A percentile compares a stretch with the other conserved stretches of the same genome.
These are phyloP conservation scores for Gallinago jamesoni DNA, from an alignment of 2,113 vertebrate genomes.

Conservation along the genomic window DNA sequence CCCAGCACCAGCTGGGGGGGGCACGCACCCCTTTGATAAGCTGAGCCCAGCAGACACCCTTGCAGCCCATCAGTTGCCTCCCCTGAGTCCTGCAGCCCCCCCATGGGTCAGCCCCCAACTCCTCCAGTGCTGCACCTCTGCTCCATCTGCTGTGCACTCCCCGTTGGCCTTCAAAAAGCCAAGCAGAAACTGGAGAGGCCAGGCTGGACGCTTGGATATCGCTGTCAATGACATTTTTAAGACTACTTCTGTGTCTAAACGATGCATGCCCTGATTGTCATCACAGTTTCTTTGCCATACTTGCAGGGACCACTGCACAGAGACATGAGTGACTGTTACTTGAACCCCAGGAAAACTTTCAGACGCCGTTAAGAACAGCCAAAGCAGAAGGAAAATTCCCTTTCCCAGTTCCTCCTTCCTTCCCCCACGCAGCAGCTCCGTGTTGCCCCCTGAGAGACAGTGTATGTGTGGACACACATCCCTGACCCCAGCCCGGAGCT, in stretches of 20 bases:
- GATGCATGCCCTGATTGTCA: fast-evolving
- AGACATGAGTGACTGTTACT: fast-evolving
- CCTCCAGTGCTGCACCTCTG: neutral
- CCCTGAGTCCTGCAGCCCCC: neutral
- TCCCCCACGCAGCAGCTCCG: fast-evolving
- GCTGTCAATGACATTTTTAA: fast-evolving
- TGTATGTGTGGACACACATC: fast-evolving
- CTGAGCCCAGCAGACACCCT: neutral
- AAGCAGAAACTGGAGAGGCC: neutral
- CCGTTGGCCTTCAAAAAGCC: neutral
- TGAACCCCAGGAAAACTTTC: neutral
- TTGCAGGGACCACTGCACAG: neutral
- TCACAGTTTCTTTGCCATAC: neutral
- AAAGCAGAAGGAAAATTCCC: neutral
- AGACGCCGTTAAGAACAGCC: neutral
- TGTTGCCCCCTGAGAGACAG: neutral
- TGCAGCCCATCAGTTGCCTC: neutral
- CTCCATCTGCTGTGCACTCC: fast-evolving
- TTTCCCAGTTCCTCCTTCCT: neutral
- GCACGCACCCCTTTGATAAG: fast-evolving
- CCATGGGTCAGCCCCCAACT: neutral
- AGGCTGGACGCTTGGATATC: neutral
- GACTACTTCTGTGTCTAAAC: fast-evolving
- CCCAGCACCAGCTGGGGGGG: no score
- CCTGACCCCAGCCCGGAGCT: neutral